Base-by-base conservation (phyloP, 2,888 invertebrate genomes). In the Trichopria drosophilae region DNA sequence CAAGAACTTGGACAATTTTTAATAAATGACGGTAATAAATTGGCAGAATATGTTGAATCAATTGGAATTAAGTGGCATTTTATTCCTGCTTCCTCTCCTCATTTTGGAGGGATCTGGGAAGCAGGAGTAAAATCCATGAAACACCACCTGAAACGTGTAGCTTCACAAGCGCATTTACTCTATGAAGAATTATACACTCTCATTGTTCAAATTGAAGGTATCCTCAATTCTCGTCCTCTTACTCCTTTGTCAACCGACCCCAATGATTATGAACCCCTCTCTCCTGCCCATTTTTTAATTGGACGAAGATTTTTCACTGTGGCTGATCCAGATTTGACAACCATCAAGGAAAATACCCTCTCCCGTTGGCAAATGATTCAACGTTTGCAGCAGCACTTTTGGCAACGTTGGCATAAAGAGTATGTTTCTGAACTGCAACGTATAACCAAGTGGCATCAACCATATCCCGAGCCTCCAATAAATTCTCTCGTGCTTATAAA, bases 271-370 rank as follows among this genome's bases (percentile, higher is more conserved):
- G 50, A 60, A 23, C 58, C 59, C 1, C 44, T 70, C 2, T 67
- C 67, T 1, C 68, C 69, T n/a, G 67, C 57, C 4, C 69, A 71
- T 54, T 67, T 71, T 49, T 50, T 71, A 3, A 43, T 69, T 5
- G 67, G 64, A 15, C 43, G 46, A 37, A 40, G 66, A 3, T 40
- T 64, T 0, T 48, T 26, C 6, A 20, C 20, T 5, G 35, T 65
- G 1, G 59, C 63, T 2, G 59, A 62, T 16, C 48, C 55, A 2
- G 34, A 58, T 23, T 13, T 64, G 4, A 29, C 49, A 2, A 58
- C 63, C 13, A 39, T 54, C 12, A 32, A 44, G 6, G 23, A 40
- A 1, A 61, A 59, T 42, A 59, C 58, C 13, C 44, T 63, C 2
- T 16, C 43, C 13, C 54, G 60, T 2, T 69, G 63, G 64, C 60